Evolutionary conservation across 2,113 vertebrate species (phyloP), one percentile per base, ranked within the genome.

Genomic region (Malaclemys terrapin): DNA sequence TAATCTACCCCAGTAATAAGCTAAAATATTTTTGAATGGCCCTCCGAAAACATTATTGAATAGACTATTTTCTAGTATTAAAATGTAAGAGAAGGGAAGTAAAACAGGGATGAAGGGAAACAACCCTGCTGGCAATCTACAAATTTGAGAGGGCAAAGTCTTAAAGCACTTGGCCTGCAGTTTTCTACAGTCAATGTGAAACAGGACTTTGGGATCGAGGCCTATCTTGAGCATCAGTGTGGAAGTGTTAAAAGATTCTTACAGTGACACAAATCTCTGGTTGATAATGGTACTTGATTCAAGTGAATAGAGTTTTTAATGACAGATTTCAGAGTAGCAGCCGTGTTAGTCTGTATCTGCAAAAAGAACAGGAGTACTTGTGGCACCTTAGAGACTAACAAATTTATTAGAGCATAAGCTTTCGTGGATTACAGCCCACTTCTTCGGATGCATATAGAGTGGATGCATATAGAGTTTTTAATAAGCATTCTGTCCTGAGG

Each of bases 41-140:
- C 80, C n/a, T 7, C 35, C 2, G 2, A 16, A 17, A 5, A 38
- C 16, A 65, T 8, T 9, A 42, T 20, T 4, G 5, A 79, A 47
- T 45, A 81, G 35, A 82, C 76, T 0, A 0, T 35, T 76, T 79
- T 45, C 53, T 47, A 42, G 1, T 47, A 49, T 4, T 42, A 6
- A 90, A 87, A 81, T 0, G 0, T 31, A 10, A 29, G 4, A 1
- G 1, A 1, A 86, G 10, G 75, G 16, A 8, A 62, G 24, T 10
- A 38, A 54, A 88, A 81, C 5, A 4, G 5, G 17, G 6, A 7
- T 29, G 89, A 92, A 29, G 13, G 7, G 6, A 0, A 7, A 20
- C 25, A 53, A 89, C 1, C 11, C 7, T 89, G n/a, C 53, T 82
- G 57, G 7, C 7, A 25, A 27, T 4, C 3, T 10, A 13, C 2